These are phyloP conservation scores for Octomys mimax DNA, from an alignment of 2,797 vertebrate species.

Conservation along the genomic window DNA sequence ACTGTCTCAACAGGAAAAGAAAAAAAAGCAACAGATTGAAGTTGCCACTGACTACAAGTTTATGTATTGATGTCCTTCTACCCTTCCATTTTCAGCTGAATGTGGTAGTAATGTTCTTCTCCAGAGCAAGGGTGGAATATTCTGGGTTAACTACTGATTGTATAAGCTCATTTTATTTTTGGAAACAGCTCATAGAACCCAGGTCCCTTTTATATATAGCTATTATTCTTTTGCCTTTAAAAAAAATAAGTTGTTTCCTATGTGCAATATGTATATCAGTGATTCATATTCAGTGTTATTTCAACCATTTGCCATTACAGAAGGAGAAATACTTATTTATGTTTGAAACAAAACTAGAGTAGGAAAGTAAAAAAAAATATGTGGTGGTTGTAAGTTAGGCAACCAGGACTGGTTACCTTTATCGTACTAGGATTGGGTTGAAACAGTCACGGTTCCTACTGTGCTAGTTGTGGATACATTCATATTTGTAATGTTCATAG, in stretches of 20 bases:
- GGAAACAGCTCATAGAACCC: conserved; percentile 73
- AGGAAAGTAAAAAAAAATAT: conserved; percentile 1
- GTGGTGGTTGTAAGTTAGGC: neutral
- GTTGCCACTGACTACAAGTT: conserved; percentile 73
- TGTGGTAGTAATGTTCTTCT: conserved; percentile 70
- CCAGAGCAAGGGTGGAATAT: conserved; percentile 65
- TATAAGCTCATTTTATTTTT: neutral
- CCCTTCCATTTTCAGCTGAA: conserved; percentile 72
- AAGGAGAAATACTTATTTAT: conserved; percentile 76
- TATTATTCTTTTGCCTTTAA: conserved; percentile 82
- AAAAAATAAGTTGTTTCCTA: conserved; percentile 84
- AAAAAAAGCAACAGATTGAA: neutral
- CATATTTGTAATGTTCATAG: neutral
- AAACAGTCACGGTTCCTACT: conserved; percentile 48
- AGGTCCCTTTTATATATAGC: conserved; percentile 84
- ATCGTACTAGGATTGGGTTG: neutral
- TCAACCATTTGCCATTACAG: conserved; percentile 62
- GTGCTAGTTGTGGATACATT: neutral
- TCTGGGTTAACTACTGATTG: neutral
- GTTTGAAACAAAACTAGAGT: conserved; percentile 86
- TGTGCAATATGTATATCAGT: conserved; percentile 85
- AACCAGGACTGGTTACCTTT: neutral
- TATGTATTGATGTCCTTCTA: conserved; percentile 53
- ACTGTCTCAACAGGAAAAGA: neutral
- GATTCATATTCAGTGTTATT: neutral